phyloP scores from a whole-genome alignment of 2,113 vertebrate genomes.

The Siniperca knerii region DNA sequence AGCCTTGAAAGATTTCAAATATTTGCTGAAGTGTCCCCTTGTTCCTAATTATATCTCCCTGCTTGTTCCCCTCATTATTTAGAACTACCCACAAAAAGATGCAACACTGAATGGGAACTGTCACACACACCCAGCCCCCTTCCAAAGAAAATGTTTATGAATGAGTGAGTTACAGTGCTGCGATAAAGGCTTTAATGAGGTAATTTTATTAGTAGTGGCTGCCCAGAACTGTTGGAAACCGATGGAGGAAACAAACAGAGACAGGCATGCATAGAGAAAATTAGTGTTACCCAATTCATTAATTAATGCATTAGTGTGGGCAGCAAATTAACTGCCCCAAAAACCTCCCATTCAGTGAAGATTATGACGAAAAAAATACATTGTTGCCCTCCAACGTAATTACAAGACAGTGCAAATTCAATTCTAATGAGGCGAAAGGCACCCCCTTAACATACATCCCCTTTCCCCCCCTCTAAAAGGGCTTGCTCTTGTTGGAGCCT shows the following conservation, averaged over 20 bases:
- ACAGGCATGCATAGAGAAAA: slow-evolving; percentile 89
- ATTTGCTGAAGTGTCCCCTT: slow-evolving; percentile 95
- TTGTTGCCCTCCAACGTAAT: slow-evolving; percentile 93
- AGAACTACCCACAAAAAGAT: slow-evolving; percentile 91
- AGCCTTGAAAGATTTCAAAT: slow-evolving; percentile 92
- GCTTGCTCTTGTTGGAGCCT: slow-evolving; percentile 88
- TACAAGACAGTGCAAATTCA: slow-evolving; percentile 93
- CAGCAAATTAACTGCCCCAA: slow-evolving; percentile 98
- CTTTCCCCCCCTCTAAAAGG: slow-evolving; percentile 71
- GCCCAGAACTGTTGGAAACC: slow-evolving; percentile 89
- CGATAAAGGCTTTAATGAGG: slow-evolving; percentile 95
- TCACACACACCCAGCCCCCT: slow-evolving; percentile 78
- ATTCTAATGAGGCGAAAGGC: slow-evolving; percentile 93
- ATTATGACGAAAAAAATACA: slow-evolving; percentile 87
- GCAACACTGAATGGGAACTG: slow-evolving; percentile 84
- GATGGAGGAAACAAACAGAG: slow-evolving; percentile 89
- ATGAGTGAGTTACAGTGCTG: slow-evolving; percentile 92
- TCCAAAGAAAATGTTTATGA: slow-evolving; percentile 91
- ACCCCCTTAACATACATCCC: slow-evolving; percentile 88
- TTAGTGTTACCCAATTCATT: slow-evolving; percentile 96
- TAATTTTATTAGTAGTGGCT: slow-evolving; percentile 95
- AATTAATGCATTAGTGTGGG: slow-evolving; percentile 96
- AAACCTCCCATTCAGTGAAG: slow-evolving; percentile 87
- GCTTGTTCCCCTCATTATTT: slow-evolving; percentile 96
- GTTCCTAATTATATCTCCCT: slow-evolving; percentile 98